Conservation (phyloP, 2,797 vertebrate species). For the Lithobates pipiens region DNA sequence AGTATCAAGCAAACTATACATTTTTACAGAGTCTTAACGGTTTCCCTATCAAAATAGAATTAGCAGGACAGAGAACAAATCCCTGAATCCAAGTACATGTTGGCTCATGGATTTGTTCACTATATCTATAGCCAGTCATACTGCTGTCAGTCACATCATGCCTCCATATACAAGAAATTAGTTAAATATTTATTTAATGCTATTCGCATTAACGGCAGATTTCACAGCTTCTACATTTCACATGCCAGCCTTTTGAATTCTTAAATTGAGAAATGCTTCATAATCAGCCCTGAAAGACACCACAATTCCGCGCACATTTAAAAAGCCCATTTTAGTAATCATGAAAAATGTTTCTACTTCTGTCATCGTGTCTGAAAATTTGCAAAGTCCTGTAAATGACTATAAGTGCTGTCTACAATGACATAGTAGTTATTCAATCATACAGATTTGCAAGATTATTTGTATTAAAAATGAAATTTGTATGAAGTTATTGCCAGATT, state of each 20-base stretch:
- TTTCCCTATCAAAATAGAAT: too few relatives aligned
- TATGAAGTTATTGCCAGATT: conserved; percentile 28
- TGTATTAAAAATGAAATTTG: conserved; percentile 26
- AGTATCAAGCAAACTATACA: too few relatives aligned
- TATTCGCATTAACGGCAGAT: not conserved
- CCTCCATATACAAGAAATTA: too few relatives aligned
- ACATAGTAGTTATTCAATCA: conserved; percentile 1
- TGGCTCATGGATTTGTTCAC: too few relatives aligned
- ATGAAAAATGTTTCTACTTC: not conserved
- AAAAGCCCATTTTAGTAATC: not conserved
- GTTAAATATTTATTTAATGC: not conserved
- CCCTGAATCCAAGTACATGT: too few relatives aligned
- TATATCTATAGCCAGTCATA: too few relatives aligned
- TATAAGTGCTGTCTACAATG: conserved; percentile 6
- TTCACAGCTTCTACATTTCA: not conserved
- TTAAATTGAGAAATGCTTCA: not conserved
- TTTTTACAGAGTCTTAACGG: too few relatives aligned
- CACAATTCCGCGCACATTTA: not conserved
- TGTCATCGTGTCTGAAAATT: conserved; percentile 2
- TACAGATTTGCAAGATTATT: conserved; percentile 23
- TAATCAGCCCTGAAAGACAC: not conserved
- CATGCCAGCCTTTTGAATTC: not conserved
- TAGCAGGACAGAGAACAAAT: too few relatives aligned
- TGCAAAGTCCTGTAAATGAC: conserved; percentile 25
- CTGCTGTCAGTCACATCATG: too few relatives aligned